Conservation (phyloP, 2,113 vertebrate species). For the Sander lucioperca region DNA sequence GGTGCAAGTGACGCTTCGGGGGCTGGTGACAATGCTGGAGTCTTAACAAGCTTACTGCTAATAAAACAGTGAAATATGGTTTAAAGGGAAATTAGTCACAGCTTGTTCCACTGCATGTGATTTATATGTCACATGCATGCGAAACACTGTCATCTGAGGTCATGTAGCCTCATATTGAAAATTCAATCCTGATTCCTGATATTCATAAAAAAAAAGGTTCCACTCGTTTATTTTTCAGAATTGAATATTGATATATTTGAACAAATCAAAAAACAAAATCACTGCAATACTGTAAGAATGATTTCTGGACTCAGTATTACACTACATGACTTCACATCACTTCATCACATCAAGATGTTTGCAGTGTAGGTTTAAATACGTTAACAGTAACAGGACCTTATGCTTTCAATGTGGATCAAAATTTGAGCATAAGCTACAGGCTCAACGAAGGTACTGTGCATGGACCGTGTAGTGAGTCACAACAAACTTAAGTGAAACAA, state of each 20-base stretch:
- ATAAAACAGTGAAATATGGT: conserved; percentile 9
- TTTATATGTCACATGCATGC: neutral
- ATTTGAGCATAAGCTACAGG: neutral
- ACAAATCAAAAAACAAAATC: neutral
- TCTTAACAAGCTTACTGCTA: conserved; percentile 19
- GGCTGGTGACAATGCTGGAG: conserved; percentile 4
- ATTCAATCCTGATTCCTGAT: neutral
- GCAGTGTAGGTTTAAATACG: neutral
- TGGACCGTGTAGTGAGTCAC: too few species aligned
- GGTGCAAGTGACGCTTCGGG: conserved; percentile 1
- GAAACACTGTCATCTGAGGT: neutral
- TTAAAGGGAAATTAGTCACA: conserved; percentile 10
- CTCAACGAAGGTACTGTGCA: neutral
- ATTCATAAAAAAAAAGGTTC: neutral
- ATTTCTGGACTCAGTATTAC: neutral
- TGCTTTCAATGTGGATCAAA: neutral
- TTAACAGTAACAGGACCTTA: neutral
- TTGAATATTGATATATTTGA: neutral
- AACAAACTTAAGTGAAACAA: neutral
- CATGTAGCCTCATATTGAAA: neutral
- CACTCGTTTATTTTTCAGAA: neutral
- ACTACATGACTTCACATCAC: neutral
- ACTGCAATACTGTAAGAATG: neutral
- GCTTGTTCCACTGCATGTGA: neutral
- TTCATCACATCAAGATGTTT: neutral